Evolutionary conservation across 2,113 vertebrate species (phyloP).

Genomic region (Xenopus tropicalis): UCB_Xtro_10.0 CM004448.2:33724001-33724500

Average conservation of each 20-base stretch:
- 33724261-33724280: not conserved
- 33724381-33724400: slow-evolving; percentile 6
- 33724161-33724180: too few species aligned
- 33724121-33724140: too few species aligned
- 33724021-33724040: too few species aligned
- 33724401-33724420: not conserved
- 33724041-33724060: too few species aligned
- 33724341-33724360: slow-evolving; percentile 2
- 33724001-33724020: too few species aligned
- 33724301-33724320: not conserved
- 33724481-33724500: not conserved
- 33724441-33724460: not conserved
- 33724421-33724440: slow-evolving; percentile 4
- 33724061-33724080: too few species aligned
- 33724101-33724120: too few species aligned
- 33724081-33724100: too few species aligned
- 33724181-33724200: too few species aligned
- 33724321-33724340: slow-evolving; percentile 1
- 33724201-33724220: too few species aligned
- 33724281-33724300: too few species aligned
- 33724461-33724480: not conserved
- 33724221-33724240: not conserved
- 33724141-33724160: too few species aligned
- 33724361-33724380: not conserved
- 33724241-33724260: slow-evolving; percentile 1